Percentiles rank a stretch among this genome's conserved stretches.
Evolutionary conservation across 2,888 invertebrate species (phyloP).

Genomic region (Epirrhoe tristata): DNA sequence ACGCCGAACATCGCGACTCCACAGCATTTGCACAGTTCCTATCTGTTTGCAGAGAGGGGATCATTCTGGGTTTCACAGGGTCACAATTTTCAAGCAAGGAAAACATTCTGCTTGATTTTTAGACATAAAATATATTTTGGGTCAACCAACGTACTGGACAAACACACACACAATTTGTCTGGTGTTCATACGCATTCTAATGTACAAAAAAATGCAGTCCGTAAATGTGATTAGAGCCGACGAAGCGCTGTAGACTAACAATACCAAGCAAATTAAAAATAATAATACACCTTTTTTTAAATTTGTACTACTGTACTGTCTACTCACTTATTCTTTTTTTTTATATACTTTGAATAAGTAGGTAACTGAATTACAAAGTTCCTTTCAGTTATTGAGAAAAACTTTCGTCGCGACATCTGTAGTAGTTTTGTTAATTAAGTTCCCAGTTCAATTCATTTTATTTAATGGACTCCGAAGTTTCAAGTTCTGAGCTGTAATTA

Average conservation of each 20-base stretch:
- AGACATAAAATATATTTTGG: too few relatives aligned
- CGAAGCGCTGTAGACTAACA: too few relatives aligned
- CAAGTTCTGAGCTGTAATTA: constrained; percentile 2
- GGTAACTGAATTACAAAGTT: constrained; percentile 2
- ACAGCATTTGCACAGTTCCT: constrained; percentile 21
- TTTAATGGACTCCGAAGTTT: not conserved
- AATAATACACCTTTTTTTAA: too few relatives aligned
- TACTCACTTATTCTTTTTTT: not conserved
- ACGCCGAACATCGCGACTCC: constrained; percentile 27
- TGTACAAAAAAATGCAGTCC: too few relatives aligned
- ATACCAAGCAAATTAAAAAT: too few relatives aligned
- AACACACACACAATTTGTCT: too few relatives aligned
- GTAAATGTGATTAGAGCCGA: too few relatives aligned
- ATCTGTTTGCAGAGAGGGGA: constrained; percentile 13
- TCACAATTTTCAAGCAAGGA: not conserved
- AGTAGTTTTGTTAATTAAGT: constrained; percentile 11
- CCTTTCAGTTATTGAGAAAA: constrained; percentile 12
- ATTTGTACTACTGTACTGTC: too few relatives aligned
- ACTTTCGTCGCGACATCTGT: constrained; percentile 4
- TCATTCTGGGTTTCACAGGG: not conserved
- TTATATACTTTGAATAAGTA: not conserved
- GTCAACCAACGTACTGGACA: too few relatives aligned
- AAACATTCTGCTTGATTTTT: not conserved
- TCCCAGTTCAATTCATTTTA: constrained; percentile 11
- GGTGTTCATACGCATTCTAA: too few relatives aligned